These are phyloP conservation scores for Microctenopoma stevenorrisi DNA, from an alignment of 2,797 vertebrate genomes.

Conservation along the genomic window DNA sequence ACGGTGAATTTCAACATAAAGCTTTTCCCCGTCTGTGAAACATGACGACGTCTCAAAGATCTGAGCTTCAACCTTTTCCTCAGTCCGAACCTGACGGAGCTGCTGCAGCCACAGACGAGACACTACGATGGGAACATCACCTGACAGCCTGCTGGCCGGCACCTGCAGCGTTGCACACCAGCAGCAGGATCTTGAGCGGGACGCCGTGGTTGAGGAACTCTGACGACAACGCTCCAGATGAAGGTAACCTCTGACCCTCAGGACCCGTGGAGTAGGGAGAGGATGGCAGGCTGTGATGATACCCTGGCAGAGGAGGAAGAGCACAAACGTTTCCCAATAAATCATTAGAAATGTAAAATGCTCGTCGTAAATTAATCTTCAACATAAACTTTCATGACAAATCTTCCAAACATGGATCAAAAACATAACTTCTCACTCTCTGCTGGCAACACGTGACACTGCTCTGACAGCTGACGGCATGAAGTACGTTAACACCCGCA, in stretches of 20 bases:
- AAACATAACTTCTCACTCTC: background rate
- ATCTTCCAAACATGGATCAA: constrained; percentile 11
- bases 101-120: too few species aligned
- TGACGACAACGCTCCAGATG: constrained; percentile 82
- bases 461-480: background rate
- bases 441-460: constrained; percentile 1
- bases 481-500: constrained; percentile 37
- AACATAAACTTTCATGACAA: background rate
- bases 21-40: too few species aligned
- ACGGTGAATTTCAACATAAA: too few species aligned
- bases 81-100: background rate
- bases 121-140: too few species aligned
- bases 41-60: too few species aligned
- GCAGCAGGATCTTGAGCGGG: constrained; percentile 80
- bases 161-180: constrained; percentile 84
- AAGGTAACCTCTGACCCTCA: constrained; percentile 77
- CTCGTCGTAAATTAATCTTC: too few species aligned
- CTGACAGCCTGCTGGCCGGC: constrained; percentile 85
- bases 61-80: background rate
- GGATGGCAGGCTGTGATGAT: constrained; percentile 88
- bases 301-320: constrained; percentile 75
- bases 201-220: constrained; percentile 84
- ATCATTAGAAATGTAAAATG: too few species aligned
- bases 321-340: too few species aligned
- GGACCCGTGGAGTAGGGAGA: constrained; percentile 81